Evolutionary conservation across 2,888 invertebrate genomes (phyloP), one percentile per base, ranked within the genome.

Genomic region (Synergus itoensis): DNA sequence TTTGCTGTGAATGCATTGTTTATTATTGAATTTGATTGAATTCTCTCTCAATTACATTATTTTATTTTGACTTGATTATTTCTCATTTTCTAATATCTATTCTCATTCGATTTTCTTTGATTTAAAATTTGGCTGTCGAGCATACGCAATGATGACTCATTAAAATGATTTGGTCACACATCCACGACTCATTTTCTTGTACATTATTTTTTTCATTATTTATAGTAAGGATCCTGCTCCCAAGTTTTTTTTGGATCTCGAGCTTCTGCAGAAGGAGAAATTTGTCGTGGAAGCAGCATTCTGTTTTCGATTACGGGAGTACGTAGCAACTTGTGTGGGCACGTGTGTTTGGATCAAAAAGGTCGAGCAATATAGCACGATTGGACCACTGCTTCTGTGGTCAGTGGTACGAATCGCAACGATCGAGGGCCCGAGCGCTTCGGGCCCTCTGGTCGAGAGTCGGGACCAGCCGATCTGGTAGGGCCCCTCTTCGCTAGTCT

Each of bases 351-450:
- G 87, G 86, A 86, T 88, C 88, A 85, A 84, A 88, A 87, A 89
- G 90, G 89, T 90, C 89, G 88, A 87, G 86, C 88, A 86, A 89
- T 90, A 89, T 87, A 86, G 88, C 86, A 88, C 85, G 83, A 88
- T 89, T 87, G 86, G 88, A 85, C 85, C 87, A 87, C 85, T 82
- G 89, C 88, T 89, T 89, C 88, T 85, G 89, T 86, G 81, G 80
- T 83, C 75, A 69, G 64, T 76, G 77, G 62, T 79, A 67, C 18
- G 43, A 28, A 77, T 43, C 63, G 79, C 60, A n/a, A 41, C 65
- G 40, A 69, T 60, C 60, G 18, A 53, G 60, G 60, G 12, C 60
- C 48, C 21, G 21, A 21, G 80, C 62, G 69, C 69, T 77, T 77
- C 81, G 57, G 63, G 81, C 62, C 76, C 36, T 36, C 36, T 36